A percentile compares a stretch with the other conserved stretches of the same genome.
These are phyloP conservation scores for Anthrax anthrax DNA, from an alignment of 2,888 invertebrate species.

Conservation along the genomic window DNA sequence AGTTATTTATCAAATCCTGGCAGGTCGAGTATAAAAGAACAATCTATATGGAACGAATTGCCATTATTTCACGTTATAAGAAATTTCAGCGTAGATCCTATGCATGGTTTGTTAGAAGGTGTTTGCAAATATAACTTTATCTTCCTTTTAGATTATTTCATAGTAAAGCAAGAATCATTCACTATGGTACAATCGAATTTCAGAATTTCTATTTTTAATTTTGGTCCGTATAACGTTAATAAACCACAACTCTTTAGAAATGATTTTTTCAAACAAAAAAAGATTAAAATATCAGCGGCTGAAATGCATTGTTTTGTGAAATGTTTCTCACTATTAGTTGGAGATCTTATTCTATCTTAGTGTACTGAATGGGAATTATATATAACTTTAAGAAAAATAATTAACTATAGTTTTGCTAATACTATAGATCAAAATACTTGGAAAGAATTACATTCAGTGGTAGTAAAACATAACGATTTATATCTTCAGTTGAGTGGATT, in stretches of 20 bases:
- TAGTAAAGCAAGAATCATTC: neutral
- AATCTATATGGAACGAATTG: constrained; percentile 1
- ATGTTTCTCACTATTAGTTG: neutral
- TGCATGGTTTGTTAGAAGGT: constrained; percentile 2
- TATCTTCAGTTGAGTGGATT: neutral
- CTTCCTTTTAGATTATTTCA: neutral
- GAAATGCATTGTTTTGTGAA: neutral
- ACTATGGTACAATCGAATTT: neutral
- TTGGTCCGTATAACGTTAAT: neutral
- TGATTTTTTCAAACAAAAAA: neutral
- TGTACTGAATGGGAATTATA: neutral
- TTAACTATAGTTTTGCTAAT: neutral
- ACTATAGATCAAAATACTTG: neutral
- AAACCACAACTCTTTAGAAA: neutral
- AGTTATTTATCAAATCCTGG: neutral
- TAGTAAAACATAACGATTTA: neutral
- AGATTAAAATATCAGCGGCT: neutral
- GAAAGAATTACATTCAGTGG: neutral
- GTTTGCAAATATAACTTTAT: constrained; percentile 1
- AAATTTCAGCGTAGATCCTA: constrained; percentile 2
- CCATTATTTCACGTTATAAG: neutral
- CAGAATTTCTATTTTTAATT: neutral
- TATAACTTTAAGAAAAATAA: neutral
- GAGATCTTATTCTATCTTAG: neutral
- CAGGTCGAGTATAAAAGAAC: constrained; percentile 1